These are phyloP conservation scores for Cyclura pinguis DNA, from an alignment of 2,797 vertebrate genomes.

Conservation along the genomic window DNA sequence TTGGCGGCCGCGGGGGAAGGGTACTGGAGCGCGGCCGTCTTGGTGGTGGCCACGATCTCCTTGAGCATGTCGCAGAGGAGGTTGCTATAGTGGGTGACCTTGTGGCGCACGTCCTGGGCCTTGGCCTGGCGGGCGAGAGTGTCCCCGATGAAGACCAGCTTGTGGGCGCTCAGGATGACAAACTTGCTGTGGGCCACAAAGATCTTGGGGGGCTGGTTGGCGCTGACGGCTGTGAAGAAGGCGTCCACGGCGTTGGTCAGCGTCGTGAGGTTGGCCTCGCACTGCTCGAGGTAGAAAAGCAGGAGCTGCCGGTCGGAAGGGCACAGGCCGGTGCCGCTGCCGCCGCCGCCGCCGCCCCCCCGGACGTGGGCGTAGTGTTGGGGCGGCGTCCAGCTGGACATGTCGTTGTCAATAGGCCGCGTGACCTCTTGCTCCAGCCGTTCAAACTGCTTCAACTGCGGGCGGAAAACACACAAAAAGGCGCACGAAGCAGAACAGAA, in stretches of 20 bases:
- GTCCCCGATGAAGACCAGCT: conserved; percentile 97
- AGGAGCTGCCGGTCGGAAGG: conserved; percentile 92
- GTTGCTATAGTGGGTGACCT: conserved; percentile 94
- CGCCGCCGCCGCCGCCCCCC: background rate
- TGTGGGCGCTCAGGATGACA: conserved; percentile 96
- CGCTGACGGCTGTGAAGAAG: conserved; percentile 90
- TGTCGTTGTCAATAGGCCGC: conserved; percentile 92
- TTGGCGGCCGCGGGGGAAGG: conserved; percentile 87
- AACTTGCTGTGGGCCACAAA: conserved; percentile 98
- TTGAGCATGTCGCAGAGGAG: conserved; percentile 94
- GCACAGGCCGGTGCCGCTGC: conserved; percentile 85
- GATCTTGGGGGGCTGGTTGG: conserved; percentile 96
- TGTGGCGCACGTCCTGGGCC: conserved; percentile 88
- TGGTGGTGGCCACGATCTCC: conserved; percentile 94
- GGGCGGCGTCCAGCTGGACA: conserved; percentile 90
- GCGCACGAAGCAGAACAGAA: background rate
- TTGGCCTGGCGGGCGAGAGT: conserved; percentile 94
- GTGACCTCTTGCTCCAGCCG: conserved; percentile 95
- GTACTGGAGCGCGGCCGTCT: conserved; percentile 93
- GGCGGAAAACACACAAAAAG: background rate
- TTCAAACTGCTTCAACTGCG: conserved; percentile 95
- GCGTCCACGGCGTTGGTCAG: conserved; percentile 94
- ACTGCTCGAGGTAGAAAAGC: conserved; percentile 97
- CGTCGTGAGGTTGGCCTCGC: conserved; percentile 92
- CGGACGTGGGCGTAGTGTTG: conserved; percentile 79